Base-by-base conservation (phyloP, 2,797 vertebrate genomes). In the Acropternis orthonyx region DNA sequence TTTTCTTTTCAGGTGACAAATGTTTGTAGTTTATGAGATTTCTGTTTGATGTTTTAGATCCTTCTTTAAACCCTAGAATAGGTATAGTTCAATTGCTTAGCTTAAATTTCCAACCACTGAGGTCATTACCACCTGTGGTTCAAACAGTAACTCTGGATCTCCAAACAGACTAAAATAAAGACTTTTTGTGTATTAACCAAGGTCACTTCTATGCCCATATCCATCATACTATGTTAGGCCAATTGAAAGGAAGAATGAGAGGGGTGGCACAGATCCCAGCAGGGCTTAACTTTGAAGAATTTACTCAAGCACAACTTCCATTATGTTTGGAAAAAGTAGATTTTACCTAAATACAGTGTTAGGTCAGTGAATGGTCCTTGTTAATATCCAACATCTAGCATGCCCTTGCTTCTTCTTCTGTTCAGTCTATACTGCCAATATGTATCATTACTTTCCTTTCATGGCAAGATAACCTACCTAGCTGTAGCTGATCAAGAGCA, bases 41-140 rank as follows among this genome's bases (percentile, higher is more conserved):
- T 75, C 26, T 80, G 4, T 54, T 66, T 58, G 6, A 56, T 74
- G 1, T 34, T 77, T 80, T 85, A 63, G 7, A 49, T 55, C 17
- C 28, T 44, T 62, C 22, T 89, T 88, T 83, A 85, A 95, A 72
- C 10, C 3, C 7, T 24, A 56, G 13, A 39, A 18, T 19, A 55
- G 2, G 20, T 65, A 41, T 14, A 34, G 5, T 85, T 88, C 1
- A 0, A 9, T 66, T 2, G 0, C 14, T 69, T 6, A 8, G 11
- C 52, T 68, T 75, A 63, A 51, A 37, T 83, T 67, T 71, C 26
- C 32, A 67, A 24, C 19, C 1, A 7, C 79, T 80, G 59, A 36
- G 7, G 6, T 77, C 0, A 58, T 84, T 93, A 83, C 26, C 14
- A 30, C 10, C 2, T 19, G 11, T 51, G 43, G 24, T 83, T 88